Base-by-base conservation (phyloP, 2,113 vertebrate species). In the Anser cygnoides region DNA sequence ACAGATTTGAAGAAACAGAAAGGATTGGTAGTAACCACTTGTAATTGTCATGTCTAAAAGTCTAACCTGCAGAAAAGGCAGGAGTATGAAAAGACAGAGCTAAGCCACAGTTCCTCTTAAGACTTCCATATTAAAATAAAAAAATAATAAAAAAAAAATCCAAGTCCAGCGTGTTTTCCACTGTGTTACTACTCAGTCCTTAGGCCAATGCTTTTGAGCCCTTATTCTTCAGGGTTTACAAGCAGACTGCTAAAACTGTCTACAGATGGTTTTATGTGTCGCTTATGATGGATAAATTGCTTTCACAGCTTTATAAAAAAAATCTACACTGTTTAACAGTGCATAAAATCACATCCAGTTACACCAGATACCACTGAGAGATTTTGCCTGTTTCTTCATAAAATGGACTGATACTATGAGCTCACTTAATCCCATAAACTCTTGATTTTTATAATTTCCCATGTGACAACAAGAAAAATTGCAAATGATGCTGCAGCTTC, bases 381-480 rank as follows among this genome's bases (percentile, higher is more conserved):
- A 54, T 75, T 95, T 91, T 75, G 63, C 49, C 6, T 7, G 37
- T 72, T 86, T 80, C 46, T 11, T 72, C 46, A 67, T 80, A 71
- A 89, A 88, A 93, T 33, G 43, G 21, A 76, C 65, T 84, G 41
- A 31, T 81, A 46, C n/a, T 89, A 5, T 58, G 72, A 77, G 61
- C 72, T 88, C 83, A 54, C 66, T 81, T 80, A 74, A 54, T 74
- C 31, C 52, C 22, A 44, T 76, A 86, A 83, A 86, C 43, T 18
- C 73, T 62, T 66, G 44, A 59, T 88, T 94, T 90, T 93, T 81
- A 41, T 88, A 82, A 88, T 93, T 90, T 89, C 80, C 61, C 67
- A 70, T 74, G 50, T 50, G 44, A 92, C 62, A 86, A 77, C 25
- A 83, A 81, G 59, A 90, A 90, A 93, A 97, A 94, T 28, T 84